Evolutionary conservation across 2,888 invertebrate species (phyloP).

Genomic region (Gibbula magus): DNA sequence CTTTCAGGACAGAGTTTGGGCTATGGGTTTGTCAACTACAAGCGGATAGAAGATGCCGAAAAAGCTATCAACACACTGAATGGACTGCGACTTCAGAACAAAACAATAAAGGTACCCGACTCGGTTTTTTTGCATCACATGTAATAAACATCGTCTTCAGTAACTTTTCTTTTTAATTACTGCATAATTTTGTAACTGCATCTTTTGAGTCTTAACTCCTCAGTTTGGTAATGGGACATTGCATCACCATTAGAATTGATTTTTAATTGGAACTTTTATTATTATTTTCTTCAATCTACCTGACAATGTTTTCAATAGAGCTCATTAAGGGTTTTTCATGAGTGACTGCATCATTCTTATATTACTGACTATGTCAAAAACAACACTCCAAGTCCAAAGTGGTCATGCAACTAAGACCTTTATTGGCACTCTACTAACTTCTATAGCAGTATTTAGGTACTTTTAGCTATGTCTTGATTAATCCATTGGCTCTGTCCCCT

Average conservation of each 20-base stretch:
- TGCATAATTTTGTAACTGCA: slow-evolving; percentile 33
- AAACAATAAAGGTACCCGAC: slow-evolving; percentile 89
- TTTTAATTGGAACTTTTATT: slow-evolving; percentile 14
- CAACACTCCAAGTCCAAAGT: slow-evolving; percentile 47
- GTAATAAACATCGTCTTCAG: slow-evolving; percentile 16
- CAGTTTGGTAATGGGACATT: slow-evolving; percentile 28
- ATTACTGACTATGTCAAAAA: neutral
- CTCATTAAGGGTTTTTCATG: slow-evolving; percentile 14
- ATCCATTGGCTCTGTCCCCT: slow-evolving; percentile 2
- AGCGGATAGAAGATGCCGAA: slow-evolving; percentile 96
- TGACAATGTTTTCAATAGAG: slow-evolving; percentile 22
- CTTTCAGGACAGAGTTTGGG: slow-evolving; percentile 94
- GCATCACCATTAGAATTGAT: slow-evolving; percentile 24
- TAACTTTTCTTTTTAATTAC: slow-evolving; percentile 18
- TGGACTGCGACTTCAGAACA: slow-evolving; percentile 97
- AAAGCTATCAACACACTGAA: slow-evolving; percentile 99
- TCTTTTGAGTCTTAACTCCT: slow-evolving; percentile 26
- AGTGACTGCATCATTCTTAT: slow-evolving; percentile 18
- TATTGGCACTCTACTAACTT: slow-evolving; percentile 12
- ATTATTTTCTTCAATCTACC: slow-evolving; percentile 15
- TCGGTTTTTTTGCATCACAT: slow-evolving; percentile 21
- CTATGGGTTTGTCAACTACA: slow-evolving; percentile 99
- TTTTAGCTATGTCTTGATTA: slow-evolving; percentile 21
- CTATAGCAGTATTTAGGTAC: slow-evolving; percentile 5
- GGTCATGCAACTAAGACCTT: slow-evolving; percentile 13